Base-by-base conservation (phyloP, 2,113 vertebrate genomes). In the Clarias batrachus region DNA sequence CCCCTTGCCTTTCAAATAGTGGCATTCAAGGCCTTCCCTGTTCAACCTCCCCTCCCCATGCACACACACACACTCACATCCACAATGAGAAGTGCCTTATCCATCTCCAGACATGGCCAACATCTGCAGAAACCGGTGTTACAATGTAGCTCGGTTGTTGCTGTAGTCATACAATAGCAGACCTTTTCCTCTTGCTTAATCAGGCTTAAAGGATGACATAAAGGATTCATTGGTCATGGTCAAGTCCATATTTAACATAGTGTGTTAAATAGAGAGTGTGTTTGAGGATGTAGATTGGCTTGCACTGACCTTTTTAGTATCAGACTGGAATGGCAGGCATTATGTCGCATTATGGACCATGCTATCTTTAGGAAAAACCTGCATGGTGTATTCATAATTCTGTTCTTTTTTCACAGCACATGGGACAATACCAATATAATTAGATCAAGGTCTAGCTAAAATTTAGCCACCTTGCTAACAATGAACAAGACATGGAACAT, bases 241-340 rank as follows among this genome's bases (percentile, higher is more conserved):
- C 91, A 91, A 90, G 91, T 91, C 91, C 91, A 93, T 90, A 92
- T 94, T 93, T 93, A 92, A 91, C 90, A 89, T 23, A 54, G 12
- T 27, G 25, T 77, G 25, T 56, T 77, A 56, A 52, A 52, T 56
- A 56, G 52, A 65, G 87, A 89, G 90, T 91, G 87, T 90, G 89
- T 89, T 93, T 91, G 92, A 92, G 90, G 90, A 91, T 88, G 85
- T 81, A 76, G 90, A 92, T 90, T 88, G 87, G 59, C 83, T 91
- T 92, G 91, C 87, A 91, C 90, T 90, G 85, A 92, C 92, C 92
- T 92, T 94, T 94, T 93, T 92, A 94, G 93, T 93, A 23, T 82
- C 10, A 66, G 63, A 52, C 66, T 83, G 30, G 23, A 70, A 65
- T 86, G 73, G 33, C 77, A 79, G 70, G 68, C 14, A 80, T 30